Evolutionary conservation across 2,797 vertebrate species (phyloP).

Genomic region (Arvicola amphibius): DNA sequence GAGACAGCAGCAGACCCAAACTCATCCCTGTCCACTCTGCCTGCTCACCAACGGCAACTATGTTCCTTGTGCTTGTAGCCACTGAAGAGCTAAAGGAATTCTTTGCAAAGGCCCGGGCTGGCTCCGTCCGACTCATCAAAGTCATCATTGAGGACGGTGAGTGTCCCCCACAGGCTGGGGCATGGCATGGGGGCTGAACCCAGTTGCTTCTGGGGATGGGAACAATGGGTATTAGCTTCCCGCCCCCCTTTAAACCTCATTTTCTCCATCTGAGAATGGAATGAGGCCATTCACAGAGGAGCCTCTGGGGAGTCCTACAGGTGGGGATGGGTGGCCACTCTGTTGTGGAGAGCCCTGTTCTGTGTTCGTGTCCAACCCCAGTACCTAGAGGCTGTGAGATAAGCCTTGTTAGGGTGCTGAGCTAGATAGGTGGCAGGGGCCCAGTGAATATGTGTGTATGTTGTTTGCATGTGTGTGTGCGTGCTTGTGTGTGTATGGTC

Average conservation of each 20-base stretch:
- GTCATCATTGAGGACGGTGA: constrained; percentile 97
- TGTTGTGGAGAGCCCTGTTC: background rate
- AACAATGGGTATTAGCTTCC: no score
- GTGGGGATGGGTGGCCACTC: background rate
- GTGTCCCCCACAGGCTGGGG: constrained; percentile 65
- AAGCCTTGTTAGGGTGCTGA: background rate
- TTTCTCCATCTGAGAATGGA: background rate
- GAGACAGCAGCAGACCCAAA: background rate
- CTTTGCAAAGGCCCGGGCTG: constrained; percentile 95
- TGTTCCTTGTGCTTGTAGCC: constrained; percentile 98
- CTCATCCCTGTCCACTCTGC: background rate
- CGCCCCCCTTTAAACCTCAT: background rate
- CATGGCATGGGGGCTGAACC: background rate
- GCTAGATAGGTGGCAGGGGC: background rate
- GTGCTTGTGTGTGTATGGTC: background rate
- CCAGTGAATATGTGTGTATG: background rate
- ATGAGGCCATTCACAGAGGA: background rate
- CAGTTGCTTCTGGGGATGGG: background rate
- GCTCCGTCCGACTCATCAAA: constrained; percentile 95
- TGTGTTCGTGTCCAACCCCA: background rate
- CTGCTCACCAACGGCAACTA: constrained; percentile 77
- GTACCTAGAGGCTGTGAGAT: background rate
- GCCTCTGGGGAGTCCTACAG: fast-evolving
- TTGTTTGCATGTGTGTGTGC: background rate
- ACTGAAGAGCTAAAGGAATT: constrained; percentile 97